These are phyloP conservation scores for Neodiprion pinetum DNA, from an alignment of 1,140 invertebrate genomes.

Conservation along the genomic window DNA sequence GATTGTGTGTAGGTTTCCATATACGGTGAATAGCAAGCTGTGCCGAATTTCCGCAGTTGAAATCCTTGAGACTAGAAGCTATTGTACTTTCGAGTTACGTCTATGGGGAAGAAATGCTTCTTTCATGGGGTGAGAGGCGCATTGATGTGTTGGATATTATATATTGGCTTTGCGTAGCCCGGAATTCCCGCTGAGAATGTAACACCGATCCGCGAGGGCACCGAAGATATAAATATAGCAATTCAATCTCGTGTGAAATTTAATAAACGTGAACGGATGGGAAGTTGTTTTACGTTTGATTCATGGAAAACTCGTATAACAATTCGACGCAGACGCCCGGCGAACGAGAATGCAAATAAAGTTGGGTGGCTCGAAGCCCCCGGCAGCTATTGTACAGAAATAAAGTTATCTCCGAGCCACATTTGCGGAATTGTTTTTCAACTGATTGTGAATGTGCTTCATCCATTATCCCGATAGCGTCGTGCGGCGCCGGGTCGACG, in stretches of 20 bases:
- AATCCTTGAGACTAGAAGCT: too few species aligned
- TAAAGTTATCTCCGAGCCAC: not conserved
- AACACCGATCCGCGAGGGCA: not conserved
- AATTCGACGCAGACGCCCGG: too few species aligned
- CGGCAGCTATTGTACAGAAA: not conserved
- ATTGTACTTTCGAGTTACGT: too few species aligned
- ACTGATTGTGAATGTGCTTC: not conserved
- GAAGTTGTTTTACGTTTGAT: slow-evolving; percentile 5
- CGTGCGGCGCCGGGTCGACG: not conserved
- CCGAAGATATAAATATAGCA: not conserved
- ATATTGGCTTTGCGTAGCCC: not conserved
- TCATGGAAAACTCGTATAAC: not conserved
- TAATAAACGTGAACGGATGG: slow-evolving; percentile 1
- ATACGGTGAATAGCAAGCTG: too few species aligned
- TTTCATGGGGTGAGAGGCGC: too few species aligned
- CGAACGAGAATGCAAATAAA: too few species aligned
- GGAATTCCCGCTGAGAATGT: not conserved
- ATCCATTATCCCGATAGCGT: not conserved
- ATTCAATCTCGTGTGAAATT: not conserved
- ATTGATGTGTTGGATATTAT: too few species aligned
- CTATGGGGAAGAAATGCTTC: too few species aligned
- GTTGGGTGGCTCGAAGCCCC: too few species aligned
- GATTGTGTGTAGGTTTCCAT: too few species aligned
- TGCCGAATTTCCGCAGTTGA: too few species aligned
- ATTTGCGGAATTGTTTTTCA: slow-evolving; percentile 6